These are phyloP conservation scores for Myotis planiceps DNA, from an alignment of 2,797 vertebrate genomes.

Conservation along the genomic window DNA sequence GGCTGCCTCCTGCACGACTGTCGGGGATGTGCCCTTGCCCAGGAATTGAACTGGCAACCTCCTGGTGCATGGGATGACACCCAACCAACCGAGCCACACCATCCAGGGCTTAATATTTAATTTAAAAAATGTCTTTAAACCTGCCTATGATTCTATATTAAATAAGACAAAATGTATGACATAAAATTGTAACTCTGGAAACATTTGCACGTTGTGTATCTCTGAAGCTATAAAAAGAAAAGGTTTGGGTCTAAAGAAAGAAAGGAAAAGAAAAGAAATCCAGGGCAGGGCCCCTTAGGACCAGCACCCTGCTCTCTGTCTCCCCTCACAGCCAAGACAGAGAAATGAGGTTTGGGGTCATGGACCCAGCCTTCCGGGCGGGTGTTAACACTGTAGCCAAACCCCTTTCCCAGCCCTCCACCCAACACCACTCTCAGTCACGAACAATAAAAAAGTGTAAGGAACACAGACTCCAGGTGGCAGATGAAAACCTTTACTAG, in stretches of 20 bases:
- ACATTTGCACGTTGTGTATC: neutral
- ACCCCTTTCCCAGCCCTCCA: neutral
- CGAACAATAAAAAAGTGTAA: constrained; percentile 31
- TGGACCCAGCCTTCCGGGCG: rapidly evolving
- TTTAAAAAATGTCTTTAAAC: neutral
- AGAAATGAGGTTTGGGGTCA: neutral
- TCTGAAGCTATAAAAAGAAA: neutral
- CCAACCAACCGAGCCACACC: neutral
- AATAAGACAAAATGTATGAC: neutral
- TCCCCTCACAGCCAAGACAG: neutral
- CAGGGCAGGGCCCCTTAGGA: neutral
- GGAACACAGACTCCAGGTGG: constrained; percentile 54
- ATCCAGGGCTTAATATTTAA: neutral
- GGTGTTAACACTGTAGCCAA: neutral
- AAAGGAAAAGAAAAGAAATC: neutral
- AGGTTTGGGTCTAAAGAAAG: neutral
- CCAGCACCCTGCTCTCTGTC: neutral
- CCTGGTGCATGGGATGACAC: too few species aligned
- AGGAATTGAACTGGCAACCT: neutral
- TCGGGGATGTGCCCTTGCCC: neutral
- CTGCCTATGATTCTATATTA: neutral
- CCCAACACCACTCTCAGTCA: neutral
- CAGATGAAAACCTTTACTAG: constrained; percentile 56
- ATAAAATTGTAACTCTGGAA: neutral
- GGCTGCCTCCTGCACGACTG: too few species aligned